These are phyloP conservation scores for Drosophila paranaensis DNA, from an alignment of 2,888 invertebrate genomes.

Conservation along the genomic window DNA sequence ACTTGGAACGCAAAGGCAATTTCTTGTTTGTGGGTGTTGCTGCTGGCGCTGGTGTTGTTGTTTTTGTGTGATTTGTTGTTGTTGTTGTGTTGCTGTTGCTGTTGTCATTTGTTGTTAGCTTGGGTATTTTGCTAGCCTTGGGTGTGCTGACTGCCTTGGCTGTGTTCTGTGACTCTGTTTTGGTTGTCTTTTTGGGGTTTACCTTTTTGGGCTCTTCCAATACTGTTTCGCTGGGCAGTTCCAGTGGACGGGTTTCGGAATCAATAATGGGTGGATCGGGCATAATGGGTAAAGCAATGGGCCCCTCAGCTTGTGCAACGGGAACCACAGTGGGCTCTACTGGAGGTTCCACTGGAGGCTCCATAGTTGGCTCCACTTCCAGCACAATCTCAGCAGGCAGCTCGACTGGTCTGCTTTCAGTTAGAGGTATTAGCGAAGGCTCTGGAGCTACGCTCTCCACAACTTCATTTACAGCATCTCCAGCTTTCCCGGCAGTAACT, in stretches of 20 bases:
- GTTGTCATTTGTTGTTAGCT: conserved; percentile 67
- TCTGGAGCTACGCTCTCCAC: not conserved
- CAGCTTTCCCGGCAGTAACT: not conserved
- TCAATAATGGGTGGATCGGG: conserved; percentile 57
- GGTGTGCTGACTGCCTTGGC: conserved; percentile 24
- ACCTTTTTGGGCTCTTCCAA: conserved; percentile 69
- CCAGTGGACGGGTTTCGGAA: conserved; percentile 64
- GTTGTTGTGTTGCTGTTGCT: conserved; percentile 25
- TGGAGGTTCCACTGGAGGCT: not conserved
- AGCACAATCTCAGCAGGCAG: conserved; percentile 32
- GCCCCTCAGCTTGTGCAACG: conserved; percentile 2
- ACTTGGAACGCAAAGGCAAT: conserved; percentile 82
- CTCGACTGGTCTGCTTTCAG: conserved; percentile 36
- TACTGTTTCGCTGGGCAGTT: conserved; percentile 61
- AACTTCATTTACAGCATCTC: not conserved
- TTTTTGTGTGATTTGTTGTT: conserved; percentile 16
- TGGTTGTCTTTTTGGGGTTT: conserved; percentile 38
- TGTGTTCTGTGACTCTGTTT: conserved; percentile 27
- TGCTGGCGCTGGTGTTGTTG: conserved; percentile 30
- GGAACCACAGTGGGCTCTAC: not conserved
- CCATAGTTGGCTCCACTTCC: not conserved
- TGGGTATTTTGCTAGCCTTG: conserved; percentile 72
- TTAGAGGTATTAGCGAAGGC: conserved; percentile 15
- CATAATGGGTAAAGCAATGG: conserved; percentile 37
- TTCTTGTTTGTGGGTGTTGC: conserved; percentile 54